Evolutionary conservation across 2,797 vertebrate species (phyloP).

Genomic region (Gobio occitaniae): DNA sequence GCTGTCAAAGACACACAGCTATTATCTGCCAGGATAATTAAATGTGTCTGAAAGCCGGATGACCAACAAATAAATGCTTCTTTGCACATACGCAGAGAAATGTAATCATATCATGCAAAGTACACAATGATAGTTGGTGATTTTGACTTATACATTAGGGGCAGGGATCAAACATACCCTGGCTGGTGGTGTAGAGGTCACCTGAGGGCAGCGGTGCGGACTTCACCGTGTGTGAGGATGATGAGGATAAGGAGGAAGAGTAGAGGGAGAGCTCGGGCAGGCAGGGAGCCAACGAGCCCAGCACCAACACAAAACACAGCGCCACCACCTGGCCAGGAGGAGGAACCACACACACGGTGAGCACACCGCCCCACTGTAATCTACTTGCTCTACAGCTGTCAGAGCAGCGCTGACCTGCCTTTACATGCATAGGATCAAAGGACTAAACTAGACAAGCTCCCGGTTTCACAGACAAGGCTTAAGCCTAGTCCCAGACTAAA

Average conservation of each 20-base stretch:
- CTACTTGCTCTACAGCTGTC: slow-evolving; percentile 20
- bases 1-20: slow-evolving; percentile 19
- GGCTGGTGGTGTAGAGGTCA: slow-evolving; percentile 92
- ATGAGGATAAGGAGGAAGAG: slow-evolving; percentile 82
- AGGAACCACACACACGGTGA: slow-evolving; percentile 64
- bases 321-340: slow-evolving; percentile 87
- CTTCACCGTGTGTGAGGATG: slow-evolving; percentile 86
- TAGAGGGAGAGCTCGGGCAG: slow-evolving; percentile 87
- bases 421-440: slow-evolving; percentile 11
- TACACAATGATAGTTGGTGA: background rate
- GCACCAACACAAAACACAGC: slow-evolving; percentile 94
- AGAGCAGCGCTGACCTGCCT: slow-evolving; percentile 1
- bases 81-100: background rate
- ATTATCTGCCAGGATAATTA: slow-evolving; percentile 28
- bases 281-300: slow-evolving; percentile 94
- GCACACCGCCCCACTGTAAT: slow-evolving; percentile 55
- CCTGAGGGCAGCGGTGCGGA: slow-evolving; percentile 78
- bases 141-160: background rate
- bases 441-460: background rate
- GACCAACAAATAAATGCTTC: slow-evolving; percentile 4
- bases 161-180: slow-evolving; percentile 81
- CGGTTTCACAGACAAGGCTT: background rate
- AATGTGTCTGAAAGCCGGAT: slow-evolving; percentile 18
- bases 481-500: background rate
- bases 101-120: background rate